A percentile compares a stretch with the other conserved stretches of the same genome.
These are phyloP conservation scores for Tenebrio molitor DNA, from an alignment of 1,140 invertebrate species.

Conservation along the genomic window DNA sequence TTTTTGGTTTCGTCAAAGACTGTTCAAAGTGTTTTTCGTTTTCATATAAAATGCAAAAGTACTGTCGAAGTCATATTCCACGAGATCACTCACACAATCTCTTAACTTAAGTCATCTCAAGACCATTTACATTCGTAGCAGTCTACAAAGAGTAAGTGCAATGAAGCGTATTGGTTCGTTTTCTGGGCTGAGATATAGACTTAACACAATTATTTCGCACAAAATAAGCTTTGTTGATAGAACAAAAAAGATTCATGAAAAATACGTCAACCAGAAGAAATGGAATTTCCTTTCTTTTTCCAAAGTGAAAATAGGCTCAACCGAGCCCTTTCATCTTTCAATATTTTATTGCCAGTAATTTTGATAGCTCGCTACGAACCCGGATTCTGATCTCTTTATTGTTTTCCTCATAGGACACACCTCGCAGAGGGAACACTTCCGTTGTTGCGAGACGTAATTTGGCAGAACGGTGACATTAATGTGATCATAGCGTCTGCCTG, in stretches of 20 bases:
- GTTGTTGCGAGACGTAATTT: neutral
- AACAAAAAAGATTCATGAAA: constrained; percentile 10
- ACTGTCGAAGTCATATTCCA: neutral
- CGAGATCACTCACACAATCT: neutral
- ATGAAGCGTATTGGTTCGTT: constrained; percentile 17
- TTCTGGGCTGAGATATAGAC: neutral
- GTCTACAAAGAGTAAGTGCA: constrained; percentile 5
- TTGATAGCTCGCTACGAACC: neutral
- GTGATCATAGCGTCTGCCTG: neutral
- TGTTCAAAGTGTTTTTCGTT: no score
- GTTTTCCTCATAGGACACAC: neutral
- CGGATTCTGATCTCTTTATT: constrained; percentile 26
- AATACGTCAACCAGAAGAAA: constrained; percentile 14
- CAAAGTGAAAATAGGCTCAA: neutral
- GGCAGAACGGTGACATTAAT: neutral
- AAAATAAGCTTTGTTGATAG: constrained; percentile 9
- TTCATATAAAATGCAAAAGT: no score
- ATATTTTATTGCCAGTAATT: constrained; percentile 22
- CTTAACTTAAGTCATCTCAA: neutral
- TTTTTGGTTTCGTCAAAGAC: no score
- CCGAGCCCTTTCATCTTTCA: constrained; percentile 4
- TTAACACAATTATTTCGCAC: constrained; percentile 28
- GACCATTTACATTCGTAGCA: neutral
- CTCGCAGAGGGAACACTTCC: neutral
- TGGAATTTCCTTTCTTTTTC: constrained; percentile 6